Percentiles rank a stretch among this genome's conserved stretches.
These are phyloP conservation scores for Lordiphosa stackelbergi DNA, from an alignment of 1,140 invertebrate species.

Conservation along the genomic window DNA sequence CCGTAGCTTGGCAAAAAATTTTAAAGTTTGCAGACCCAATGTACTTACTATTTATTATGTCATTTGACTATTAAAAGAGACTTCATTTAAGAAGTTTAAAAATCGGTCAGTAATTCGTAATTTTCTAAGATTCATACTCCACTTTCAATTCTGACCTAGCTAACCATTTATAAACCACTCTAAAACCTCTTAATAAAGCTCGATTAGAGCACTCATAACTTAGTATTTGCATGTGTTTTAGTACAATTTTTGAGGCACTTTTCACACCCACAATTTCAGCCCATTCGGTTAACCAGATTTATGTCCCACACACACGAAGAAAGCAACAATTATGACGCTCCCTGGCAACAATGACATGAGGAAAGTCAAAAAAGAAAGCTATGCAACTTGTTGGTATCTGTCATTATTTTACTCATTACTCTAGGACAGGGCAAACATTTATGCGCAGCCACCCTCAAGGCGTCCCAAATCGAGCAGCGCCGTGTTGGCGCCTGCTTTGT, in stretches of 20 bases:
- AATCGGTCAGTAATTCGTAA: no score
- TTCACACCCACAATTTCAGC: background rate
- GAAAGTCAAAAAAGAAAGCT: constrained; percentile 2
- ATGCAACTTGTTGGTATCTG: constrained; percentile 53
- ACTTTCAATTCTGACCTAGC: no score
- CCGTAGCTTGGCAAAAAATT: no score
- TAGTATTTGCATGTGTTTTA: constrained; percentile 10
- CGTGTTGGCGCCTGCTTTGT: constrained; percentile 38
- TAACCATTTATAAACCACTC: no score
- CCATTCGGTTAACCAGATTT: constrained; percentile 17
- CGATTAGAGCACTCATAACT: no score
- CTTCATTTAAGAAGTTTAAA: no score
- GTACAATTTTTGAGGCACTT: background rate
- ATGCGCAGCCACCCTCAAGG: constrained; percentile 33
- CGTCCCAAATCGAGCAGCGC: constrained; percentile 20
- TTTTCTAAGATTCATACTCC: no score
- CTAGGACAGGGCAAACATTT: constrained; percentile 27
- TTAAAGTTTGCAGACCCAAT: no score
- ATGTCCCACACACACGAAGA: constrained; percentile 15
- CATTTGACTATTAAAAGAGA: no score
- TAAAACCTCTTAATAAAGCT: no score
- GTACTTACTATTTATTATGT: no score
- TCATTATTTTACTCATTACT: constrained; percentile 57
- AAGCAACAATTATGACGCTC: constrained; percentile 51
- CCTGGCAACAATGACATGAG: constrained; percentile 1